phyloP scores from a whole-genome alignment of 1,140 invertebrate species.

The Polypedilum pembai region DNA sequence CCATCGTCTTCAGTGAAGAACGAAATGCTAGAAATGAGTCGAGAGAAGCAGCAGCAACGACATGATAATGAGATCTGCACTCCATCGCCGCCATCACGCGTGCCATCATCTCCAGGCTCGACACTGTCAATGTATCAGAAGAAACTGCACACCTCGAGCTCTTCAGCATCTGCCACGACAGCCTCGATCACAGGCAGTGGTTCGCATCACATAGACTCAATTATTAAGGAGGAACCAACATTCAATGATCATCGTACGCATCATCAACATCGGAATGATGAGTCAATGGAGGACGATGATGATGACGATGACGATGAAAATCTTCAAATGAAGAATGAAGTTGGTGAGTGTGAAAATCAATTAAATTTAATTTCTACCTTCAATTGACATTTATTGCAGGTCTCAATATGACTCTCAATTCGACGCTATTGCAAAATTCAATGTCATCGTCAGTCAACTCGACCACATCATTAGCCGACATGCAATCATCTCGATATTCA shows the following conservation, averaged over 20 bases:
- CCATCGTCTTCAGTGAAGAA: conserved; percentile 33
- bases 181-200: conserved; percentile 30
- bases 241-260: conserved; percentile 30
- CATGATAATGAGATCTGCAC: conserved; percentile 37
- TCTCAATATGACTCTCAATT: conserved; percentile 25
- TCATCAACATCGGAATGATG: conserved; percentile 27
- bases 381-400: not conserved
- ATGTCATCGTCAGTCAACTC: conserved; percentile 18
- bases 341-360: not conserved
- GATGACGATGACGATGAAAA: conserved; percentile 42
- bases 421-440: conserved; percentile 6
- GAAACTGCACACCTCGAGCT: not conserved
- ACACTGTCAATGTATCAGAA: conserved; percentile 31
- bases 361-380: not conserved
- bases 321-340: conserved; percentile 31
- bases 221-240: conserved; percentile 11
- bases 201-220: conserved; percentile 20
- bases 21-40: conserved; percentile 31
- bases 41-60: conserved; percentile 32
- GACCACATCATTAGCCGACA: conserved; percentile 14
- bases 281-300: conserved; percentile 27
- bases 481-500: conserved; percentile 24
- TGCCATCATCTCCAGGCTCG: conserved; percentile 32
- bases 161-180: conserved; percentile 28
- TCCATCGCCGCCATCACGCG: conserved; percentile 40